A percentile compares a stretch with the other conserved stretches of the same genome.
phyloP scores from a whole-genome alignment of 1,140 invertebrate genomes.

The Aphis craccivora region DNA sequence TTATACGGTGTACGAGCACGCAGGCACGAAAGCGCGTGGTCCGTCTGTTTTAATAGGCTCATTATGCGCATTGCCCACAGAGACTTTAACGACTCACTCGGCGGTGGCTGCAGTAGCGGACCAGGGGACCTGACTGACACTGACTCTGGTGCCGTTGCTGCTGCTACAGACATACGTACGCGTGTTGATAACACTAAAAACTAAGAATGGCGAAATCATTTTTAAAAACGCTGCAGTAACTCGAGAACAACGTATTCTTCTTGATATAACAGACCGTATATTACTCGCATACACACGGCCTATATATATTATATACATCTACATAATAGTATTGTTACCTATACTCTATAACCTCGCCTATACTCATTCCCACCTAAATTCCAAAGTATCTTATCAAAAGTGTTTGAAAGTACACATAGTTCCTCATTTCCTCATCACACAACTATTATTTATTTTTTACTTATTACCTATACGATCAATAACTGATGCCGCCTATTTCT shows the following conservation, averaged over 20 bases:
- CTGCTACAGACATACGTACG: not conserved
- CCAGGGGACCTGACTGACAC: too few relatives aligned
- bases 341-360: not conserved
- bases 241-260: not conserved
- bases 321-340: not conserved
- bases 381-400: not conserved
- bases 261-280: rapidly evolving
- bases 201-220: not conserved
- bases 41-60: constrained; percentile 33
- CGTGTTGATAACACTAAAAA: not conserved
- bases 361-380: not conserved
- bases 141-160: not conserved
- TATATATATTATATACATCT: too few relatives aligned
- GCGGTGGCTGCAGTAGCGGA: not conserved
- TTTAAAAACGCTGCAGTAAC: not conserved
- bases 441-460: too few relatives aligned
- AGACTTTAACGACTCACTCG: constrained; percentile 42
- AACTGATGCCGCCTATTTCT: too few relatives aligned
- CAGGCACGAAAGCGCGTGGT: not conserved
- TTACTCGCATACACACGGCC: not conserved
- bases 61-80: not conserved
- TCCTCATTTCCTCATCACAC: not conserved
- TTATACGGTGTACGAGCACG: not conserved
- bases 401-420: not conserved
- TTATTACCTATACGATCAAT: too few relatives aligned